Evolutionary conservation across 2,113 vertebrate genomes (phyloP), one percentile per base, ranked within the genome.

Genomic region (Eidolon helvum): DNA sequence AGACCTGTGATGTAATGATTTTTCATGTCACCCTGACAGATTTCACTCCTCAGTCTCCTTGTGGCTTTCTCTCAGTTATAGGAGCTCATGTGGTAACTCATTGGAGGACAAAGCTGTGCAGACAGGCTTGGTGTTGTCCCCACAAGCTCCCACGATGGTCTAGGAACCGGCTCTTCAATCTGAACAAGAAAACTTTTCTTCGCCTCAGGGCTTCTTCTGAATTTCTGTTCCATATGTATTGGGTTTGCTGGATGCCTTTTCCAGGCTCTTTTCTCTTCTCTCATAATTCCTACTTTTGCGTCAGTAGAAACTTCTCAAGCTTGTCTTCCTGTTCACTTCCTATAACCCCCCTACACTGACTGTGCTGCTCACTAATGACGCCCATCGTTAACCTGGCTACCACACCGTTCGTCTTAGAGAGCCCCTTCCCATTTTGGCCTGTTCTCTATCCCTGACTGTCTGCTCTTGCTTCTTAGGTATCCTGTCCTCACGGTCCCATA

Each of bases 131-230:
- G 12, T 38, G 21, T 83, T 30, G 50, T 74, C 57, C 55, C 38
- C 12, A 0, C 4, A 0, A 89, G 38, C 33, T 33, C 38, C 28
- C 2, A 0, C 16, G 35, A 15, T 69, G 16, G 9, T 18, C 40
- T 40, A 19, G 80, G 48, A 55, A 50, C 74, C 28, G 48, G 30
- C 35, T 50, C 63, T 87, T 66, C 71, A 14, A 40, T 90, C 53
- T 18, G n/a, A 92, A 45, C 50, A 80, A 2, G 24, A 63, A 85
- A 19, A 33, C 38, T 6, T 24, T 55, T 74, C 61, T 87, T 63
- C 1, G 26, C 35, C 57, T 26, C 24, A 18, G 74, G n/a, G 53
- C 40, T 38, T 50, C 22, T 89, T 79, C 55, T 50, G 57, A 55
- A 21, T 59, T 22, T 63, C 59, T 38, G 0, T 68, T 65, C 30